phyloP scores from a whole-genome alignment of 2,888 invertebrate genomes.

The Ceratothoa steindachneri region DNA sequence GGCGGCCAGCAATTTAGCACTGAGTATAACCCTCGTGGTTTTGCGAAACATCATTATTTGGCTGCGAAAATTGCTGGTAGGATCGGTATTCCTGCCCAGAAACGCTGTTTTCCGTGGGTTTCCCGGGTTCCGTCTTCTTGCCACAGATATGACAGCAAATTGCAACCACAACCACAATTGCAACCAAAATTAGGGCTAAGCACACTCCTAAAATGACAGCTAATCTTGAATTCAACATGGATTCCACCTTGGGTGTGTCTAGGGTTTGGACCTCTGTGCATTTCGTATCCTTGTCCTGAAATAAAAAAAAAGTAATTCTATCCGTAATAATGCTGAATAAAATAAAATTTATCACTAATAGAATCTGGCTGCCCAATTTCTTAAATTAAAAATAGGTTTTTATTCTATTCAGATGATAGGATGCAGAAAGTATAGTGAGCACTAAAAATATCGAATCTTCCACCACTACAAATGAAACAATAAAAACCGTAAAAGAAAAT shows the following conservation, averaged over 20 bases:
- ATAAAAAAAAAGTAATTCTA: neutral
- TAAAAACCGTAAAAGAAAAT: too few species aligned
- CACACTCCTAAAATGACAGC: constrained; percentile 48
- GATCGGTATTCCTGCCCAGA: constrained; percentile 30
- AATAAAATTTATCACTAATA: too few species aligned
- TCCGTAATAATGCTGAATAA: neutral
- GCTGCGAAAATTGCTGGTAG: constrained; percentile 40
- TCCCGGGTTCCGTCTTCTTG: constrained; percentile 28
- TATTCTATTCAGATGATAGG: too few species aligned
- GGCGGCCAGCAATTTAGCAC: too few species aligned
- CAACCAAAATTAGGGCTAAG: constrained; percentile 49
- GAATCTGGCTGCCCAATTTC: too few species aligned
- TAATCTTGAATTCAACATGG: constrained; percentile 34
- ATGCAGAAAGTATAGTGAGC: too few species aligned
- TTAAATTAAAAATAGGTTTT: too few species aligned
- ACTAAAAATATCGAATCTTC: too few species aligned
- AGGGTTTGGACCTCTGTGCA: constrained; percentile 41
- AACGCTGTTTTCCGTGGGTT: constrained; percentile 15
- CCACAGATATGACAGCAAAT: constrained; percentile 43
- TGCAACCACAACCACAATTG: constrained; percentile 30
- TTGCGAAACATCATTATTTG: constrained; percentile 33
- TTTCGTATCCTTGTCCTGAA: constrained; percentile 23
- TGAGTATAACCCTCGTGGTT: constrained; percentile 41
- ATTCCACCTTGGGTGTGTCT: constrained; percentile 28
- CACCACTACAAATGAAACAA: too few species aligned